phyloP scores from a whole-genome alignment of 1,140 invertebrate genomes.

The Trypoxylus dichotomus region DNA sequence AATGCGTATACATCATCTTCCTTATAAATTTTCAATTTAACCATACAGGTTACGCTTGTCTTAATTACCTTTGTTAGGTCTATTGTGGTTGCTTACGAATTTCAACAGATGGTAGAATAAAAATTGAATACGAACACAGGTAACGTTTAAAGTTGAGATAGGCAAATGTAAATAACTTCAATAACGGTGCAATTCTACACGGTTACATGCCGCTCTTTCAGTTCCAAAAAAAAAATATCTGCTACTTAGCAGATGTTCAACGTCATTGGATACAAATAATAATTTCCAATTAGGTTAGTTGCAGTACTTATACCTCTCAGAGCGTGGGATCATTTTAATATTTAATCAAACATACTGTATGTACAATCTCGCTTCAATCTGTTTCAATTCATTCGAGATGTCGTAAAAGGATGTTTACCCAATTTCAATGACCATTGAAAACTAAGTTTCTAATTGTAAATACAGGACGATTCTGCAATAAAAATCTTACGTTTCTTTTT shows the following conservation, averaged over 20 bases:
- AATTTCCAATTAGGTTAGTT: background rate
- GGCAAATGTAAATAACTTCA: background rate
- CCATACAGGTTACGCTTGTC: background rate
- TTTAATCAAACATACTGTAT: background rate
- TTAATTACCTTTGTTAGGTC: background rate
- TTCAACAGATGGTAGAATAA: background rate
- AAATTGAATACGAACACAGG: background rate
- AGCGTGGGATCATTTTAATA: background rate
- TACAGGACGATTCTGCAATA: background rate
- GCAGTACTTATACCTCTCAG: background rate
- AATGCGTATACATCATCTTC: too few species aligned
- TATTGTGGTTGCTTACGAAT: background rate
- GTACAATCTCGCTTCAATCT: background rate
- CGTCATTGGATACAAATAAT: background rate
- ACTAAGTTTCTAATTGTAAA: background rate
- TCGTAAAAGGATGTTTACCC: background rate
- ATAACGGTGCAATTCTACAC: background rate
- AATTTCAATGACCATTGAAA: background rate
- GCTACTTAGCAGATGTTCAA: constrained; percentile 8
- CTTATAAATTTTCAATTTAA: too few species aligned
- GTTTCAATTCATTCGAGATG: background rate
- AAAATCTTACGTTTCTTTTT: too few species aligned
- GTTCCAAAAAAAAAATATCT: background rate
- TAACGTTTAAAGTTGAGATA: background rate
- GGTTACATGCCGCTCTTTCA: background rate